A percentile compares a stretch with the other conserved stretches of the same genome.
These are phyloP conservation scores for Microctenopoma lineatum DNA, from an alignment of 2,797 vertebrate species.

Conservation along the genomic window DNA sequence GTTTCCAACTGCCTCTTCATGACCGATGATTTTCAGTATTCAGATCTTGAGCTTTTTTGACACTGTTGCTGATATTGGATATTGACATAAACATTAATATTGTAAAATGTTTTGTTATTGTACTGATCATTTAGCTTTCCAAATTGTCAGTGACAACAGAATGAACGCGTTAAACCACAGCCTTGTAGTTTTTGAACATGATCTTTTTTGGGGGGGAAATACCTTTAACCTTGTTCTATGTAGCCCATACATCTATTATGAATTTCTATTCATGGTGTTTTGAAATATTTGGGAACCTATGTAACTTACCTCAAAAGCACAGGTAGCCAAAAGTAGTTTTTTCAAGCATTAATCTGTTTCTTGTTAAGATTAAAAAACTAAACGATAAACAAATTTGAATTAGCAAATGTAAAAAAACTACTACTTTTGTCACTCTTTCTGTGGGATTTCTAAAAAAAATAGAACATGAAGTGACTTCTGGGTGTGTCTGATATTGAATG, in stretches of 20 bases:
- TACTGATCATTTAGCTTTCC: neutral
- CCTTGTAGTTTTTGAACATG: neutral
- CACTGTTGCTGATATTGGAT: neutral
- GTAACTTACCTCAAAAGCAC: neutral
- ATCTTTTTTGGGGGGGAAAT: too few relatives aligned
- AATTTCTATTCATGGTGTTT: constrained; percentile 1
- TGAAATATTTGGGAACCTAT: constrained; percentile 8
- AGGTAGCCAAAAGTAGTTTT: neutral
- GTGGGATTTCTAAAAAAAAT: too few relatives aligned
- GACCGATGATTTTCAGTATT: constrained; percentile 5
- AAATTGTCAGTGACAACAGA: neutral
- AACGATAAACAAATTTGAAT: too few relatives aligned
- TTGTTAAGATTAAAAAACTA: too few relatives aligned
- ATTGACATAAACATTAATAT: constrained; percentile 1
- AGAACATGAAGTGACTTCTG: too few relatives aligned
- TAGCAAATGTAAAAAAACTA: neutral
- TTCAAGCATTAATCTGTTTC: neutral
- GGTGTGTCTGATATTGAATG: too few relatives aligned
- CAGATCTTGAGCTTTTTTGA: neutral
- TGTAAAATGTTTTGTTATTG: neutral
- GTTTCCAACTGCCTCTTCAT: constrained; percentile 15
- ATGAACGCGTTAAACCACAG: neutral
- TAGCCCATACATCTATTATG: constrained; percentile 1
- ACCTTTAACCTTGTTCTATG: neutral
- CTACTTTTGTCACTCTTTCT: too few relatives aligned